Evolutionary conservation across 30 jellyfish, hydroid and myxozoan genomes (phyloP).

Genomic region (Aurelia sp.): DNA sequence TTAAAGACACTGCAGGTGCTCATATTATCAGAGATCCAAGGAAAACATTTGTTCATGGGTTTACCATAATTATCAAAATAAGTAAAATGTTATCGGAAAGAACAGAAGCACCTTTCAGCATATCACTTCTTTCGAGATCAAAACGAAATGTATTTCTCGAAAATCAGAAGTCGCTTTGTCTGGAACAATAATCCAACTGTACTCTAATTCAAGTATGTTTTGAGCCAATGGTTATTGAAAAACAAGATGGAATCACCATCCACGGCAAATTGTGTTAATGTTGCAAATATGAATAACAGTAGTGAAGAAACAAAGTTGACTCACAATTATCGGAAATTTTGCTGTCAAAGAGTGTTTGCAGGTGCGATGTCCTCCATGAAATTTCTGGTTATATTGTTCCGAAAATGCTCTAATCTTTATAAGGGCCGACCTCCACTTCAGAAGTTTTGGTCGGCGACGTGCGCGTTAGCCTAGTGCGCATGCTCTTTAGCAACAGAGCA

Average conservation of each 20-base stretch:
- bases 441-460: too few relatives aligned
- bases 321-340: neutral
- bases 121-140: neutral
- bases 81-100: slow-evolving; percentile 4
- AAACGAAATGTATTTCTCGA: slow-evolving; percentile 6
- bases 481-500: too few relatives aligned
- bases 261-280: slow-evolving; percentile 9
- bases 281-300: neutral
- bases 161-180: slow-evolving; percentile 43
- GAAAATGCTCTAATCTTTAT: slow-evolving; percentile 2
- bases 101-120: too few relatives aligned
- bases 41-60: slow-evolving; percentile 12
- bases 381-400: slow-evolving; percentile 23
- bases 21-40: slow-evolving; percentile 5
- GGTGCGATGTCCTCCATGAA: slow-evolving; percentile 19
- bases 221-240: slow-evolving; percentile 13
- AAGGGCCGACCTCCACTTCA: too few relatives aligned
- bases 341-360: slow-evolving; percentile 21
- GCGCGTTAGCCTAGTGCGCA: too few relatives aligned
- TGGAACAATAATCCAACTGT: slow-evolving; percentile 47
- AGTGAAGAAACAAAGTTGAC: neutral
- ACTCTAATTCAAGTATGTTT: slow-evolving; percentile 39
- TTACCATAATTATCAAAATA: neutral
- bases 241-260: slow-evolving; percentile 14
- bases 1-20: neutral